A percentile compares a stretch with the other conserved stretches of the same genome.
Conservation (phyloP, 1,140 invertebrate species). For the Ceratosolen solmsi region DNA sequence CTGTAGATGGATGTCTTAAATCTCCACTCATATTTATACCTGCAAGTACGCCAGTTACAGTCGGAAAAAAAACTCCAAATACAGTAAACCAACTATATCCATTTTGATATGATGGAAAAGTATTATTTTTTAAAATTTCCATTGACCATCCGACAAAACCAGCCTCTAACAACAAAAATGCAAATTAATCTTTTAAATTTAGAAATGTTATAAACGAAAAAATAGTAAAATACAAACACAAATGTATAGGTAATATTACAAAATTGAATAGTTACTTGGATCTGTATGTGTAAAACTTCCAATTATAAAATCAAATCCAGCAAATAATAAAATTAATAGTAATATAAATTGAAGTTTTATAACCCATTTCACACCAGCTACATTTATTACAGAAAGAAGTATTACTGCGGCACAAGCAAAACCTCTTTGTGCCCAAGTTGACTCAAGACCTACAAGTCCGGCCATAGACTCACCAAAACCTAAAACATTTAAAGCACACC, state of each 20-base stretch:
- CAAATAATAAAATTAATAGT: slow-evolving; percentile 86
- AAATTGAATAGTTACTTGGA: slow-evolving; percentile 71
- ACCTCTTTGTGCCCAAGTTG: slow-evolving; percentile 84
- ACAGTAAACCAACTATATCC: slow-evolving; percentile 92
- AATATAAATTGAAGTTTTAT: slow-evolving; percentile 92
- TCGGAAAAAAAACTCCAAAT: slow-evolving; percentile 96
- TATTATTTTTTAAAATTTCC: slow-evolving; percentile 87
- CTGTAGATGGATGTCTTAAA: slow-evolving; percentile 89
- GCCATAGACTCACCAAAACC: slow-evolving; percentile 97
- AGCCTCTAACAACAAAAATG: slow-evolving; percentile 76
- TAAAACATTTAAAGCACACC: slow-evolving; percentile 92
- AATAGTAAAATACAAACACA: slow-evolving; percentile 45
- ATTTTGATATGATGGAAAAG: slow-evolving; percentile 84
- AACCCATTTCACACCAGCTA: slow-evolving; percentile 95
- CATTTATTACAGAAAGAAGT: slow-evolving; percentile 88
- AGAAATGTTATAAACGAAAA: neutral
- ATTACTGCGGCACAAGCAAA: slow-evolving; percentile 88
- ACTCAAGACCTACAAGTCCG: slow-evolving; percentile 82
- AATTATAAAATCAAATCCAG: slow-evolving; percentile 90
- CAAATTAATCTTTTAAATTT: too few species aligned
- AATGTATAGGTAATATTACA: slow-evolving; percentile 12
- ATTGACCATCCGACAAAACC: slow-evolving; percentile 91
- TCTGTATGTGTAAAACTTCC: slow-evolving; percentile 86
- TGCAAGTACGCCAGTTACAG: slow-evolving; percentile 93
- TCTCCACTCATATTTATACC: slow-evolving; percentile 99